A percentile compares a stretch with the other conserved stretches of the same genome.
phyloP scores from a whole-genome alignment of 2,888 invertebrate species.

The Hydrotaea cyrtoneurina region DNA sequence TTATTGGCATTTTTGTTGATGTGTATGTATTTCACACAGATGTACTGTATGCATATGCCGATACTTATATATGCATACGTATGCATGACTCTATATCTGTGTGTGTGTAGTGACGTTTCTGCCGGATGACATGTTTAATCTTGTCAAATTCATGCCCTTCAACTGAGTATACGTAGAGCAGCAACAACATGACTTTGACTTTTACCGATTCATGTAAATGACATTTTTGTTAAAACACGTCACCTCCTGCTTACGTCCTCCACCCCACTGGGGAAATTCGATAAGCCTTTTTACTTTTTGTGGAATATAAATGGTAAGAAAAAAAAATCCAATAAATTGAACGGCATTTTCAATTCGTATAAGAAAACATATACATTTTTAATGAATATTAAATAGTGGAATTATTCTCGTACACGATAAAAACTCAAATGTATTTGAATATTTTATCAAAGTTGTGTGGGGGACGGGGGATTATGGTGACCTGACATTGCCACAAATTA shows the following conservation, averaged over 20 bases:
- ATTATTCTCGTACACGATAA: neutral
- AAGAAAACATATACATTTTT: neutral
- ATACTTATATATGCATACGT: neutral
- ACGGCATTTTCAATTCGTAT: constrained; percentile 52
- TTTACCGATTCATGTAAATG: constrained; percentile 47
- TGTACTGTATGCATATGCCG: no score
- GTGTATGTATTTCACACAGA: neutral
- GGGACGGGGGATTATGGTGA: no score
- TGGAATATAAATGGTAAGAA: neutral
- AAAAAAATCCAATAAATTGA: constrained; percentile 7
- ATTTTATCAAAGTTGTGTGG: no score
- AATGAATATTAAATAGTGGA: constrained; percentile 32
- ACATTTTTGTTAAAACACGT: constrained; percentile 38
- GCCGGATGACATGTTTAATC: constrained; percentile 62
- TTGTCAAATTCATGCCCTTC: constrained; percentile 64
- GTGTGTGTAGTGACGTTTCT: constrained; percentile 15
- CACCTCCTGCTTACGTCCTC: neutral
- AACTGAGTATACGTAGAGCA: constrained; percentile 10
- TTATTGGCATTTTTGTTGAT: constrained; percentile 22
- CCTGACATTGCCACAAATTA: no score
- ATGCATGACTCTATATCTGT: constrained; percentile 3
- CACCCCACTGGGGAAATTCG: neutral
- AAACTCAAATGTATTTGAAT: neutral
- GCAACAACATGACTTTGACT: constrained; percentile 5
- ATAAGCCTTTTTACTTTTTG: constrained; percentile 1